Conservation (phyloP, 2,797 vertebrate species). For the Lacerta agilis region DNA sequence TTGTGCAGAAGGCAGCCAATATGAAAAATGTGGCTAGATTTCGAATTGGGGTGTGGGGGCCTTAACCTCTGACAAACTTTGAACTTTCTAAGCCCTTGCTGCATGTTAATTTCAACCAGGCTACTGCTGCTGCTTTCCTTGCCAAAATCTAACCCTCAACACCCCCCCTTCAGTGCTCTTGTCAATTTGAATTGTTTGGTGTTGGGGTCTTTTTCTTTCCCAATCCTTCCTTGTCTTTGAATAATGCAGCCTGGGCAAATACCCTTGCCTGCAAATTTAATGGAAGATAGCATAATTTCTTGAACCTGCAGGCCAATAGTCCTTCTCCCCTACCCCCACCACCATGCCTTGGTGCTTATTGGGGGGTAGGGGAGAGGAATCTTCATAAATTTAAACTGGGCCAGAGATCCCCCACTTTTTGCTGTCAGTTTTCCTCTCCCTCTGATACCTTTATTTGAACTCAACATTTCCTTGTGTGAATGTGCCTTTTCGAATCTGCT, state of each 20-base stretch:
- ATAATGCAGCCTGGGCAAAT: constrained; percentile 51
- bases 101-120: constrained; percentile 67
- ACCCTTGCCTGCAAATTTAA: constrained; percentile 37
- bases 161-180: background rate
- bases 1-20: constrained; percentile 76
- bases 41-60: too few relatives aligned
- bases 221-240: background rate
- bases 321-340: constrained; percentile 48
- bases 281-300: constrained; percentile 83
- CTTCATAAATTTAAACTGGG: constrained; percentile 83
- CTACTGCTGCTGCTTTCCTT: constrained; percentile 59
- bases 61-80: constrained; percentile 74
- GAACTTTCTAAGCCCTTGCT: constrained; percentile 90
- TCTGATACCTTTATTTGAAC: constrained; percentile 83
- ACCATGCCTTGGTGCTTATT: constrained; percentile 77
- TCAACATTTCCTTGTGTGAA: constrained; percentile 90
- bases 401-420: constrained; percentile 18
- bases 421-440: constrained; percentile 76
- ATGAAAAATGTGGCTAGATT: constrained; percentile 77
- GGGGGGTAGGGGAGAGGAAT: constrained; percentile 72
- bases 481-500: constrained; percentile 94
- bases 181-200: constrained; percentile 39
- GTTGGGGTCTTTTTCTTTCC: background rate
- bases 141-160: constrained; percentile 59
- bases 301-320: constrained; percentile 79